Conservation (phyloP, 1,140 invertebrate species). For the Tenebrio molitor region DNA sequence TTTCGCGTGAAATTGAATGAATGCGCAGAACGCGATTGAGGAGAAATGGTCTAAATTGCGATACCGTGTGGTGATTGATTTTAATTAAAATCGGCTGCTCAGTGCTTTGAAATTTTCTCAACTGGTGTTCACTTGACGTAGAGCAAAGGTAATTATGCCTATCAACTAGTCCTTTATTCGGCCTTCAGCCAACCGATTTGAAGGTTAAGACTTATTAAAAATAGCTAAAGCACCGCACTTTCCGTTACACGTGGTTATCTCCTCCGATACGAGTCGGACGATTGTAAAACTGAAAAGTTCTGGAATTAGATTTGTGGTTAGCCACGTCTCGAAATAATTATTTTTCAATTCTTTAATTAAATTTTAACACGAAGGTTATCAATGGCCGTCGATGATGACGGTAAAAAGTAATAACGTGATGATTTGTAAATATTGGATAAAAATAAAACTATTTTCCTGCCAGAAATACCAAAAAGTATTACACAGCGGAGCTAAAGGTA, state of each 20-base stretch:
- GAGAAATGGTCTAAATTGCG: neutral
- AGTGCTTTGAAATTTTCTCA: neutral
- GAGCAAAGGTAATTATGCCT: constrained; percentile 40
- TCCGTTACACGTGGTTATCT: constrained; percentile 36
- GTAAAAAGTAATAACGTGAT: neutral
- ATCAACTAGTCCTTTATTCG: constrained; percentile 43
- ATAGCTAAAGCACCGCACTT: constrained; percentile 45
- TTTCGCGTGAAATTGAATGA: neutral
- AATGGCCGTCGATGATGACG: neutral
- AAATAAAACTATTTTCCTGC: constrained; percentile 8
- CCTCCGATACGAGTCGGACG: neutral
- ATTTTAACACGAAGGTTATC: neutral
- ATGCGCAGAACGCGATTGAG: neutral
- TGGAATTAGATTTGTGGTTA: constrained; percentile 1
- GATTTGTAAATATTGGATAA: constrained; percentile 8
- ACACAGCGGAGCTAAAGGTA: constrained; percentile 6
- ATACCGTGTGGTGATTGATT: too few relatives aligned
- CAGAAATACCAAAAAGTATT: constrained; percentile 11
- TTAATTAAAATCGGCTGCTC: neutral
- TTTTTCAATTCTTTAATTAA: neutral
- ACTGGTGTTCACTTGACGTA: constrained; percentile 13
- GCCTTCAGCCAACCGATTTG: constrained; percentile 42
- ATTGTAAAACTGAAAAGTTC: neutral
- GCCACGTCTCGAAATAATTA: neutral
- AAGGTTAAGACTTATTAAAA: constrained; percentile 47